A percentile compares a stretch with the other conserved stretches of the same genome.
phyloP scores from a whole-genome alignment of 2,113 vertebrate species.

The Aegithalos caudatus region DNA sequence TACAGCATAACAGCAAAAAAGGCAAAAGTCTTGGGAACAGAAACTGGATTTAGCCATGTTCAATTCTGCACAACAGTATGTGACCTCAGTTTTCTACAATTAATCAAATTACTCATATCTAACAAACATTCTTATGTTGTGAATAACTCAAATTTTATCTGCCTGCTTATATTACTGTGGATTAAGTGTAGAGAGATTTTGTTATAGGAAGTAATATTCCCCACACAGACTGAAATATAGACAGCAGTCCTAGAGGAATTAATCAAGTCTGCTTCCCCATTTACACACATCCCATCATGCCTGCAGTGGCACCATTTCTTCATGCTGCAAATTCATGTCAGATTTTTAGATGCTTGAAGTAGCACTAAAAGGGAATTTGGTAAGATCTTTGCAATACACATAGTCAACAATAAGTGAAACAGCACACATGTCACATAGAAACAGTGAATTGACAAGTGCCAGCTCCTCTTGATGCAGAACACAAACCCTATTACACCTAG shows the following conservation, averaged over 20 bases:
- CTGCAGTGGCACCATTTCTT: background rate
- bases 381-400: background rate
- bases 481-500: background rate
- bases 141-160: background rate
- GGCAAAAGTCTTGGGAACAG: background rate
- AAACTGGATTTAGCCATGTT: background rate
- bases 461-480: background rate
- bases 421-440: background rate
- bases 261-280: background rate
- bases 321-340: background rate
- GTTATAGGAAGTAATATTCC: background rate
- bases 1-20: slow-evolving; percentile 21
- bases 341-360: background rate
- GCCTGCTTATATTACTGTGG: background rate
- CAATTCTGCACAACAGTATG: background rate
- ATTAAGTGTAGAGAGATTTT: background rate
- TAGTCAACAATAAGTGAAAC: background rate
- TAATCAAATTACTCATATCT: background rate
- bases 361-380: background rate
- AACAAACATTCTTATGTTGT: background rate
- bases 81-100: background rate
- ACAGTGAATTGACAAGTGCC: background rate
- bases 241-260: background rate
- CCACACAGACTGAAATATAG: background rate
- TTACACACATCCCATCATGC: background rate